These are phyloP conservation scores for Urocitellus parryii DNA, from an alignment of 2,113 vertebrate genomes.

Conservation along the genomic window DNA sequence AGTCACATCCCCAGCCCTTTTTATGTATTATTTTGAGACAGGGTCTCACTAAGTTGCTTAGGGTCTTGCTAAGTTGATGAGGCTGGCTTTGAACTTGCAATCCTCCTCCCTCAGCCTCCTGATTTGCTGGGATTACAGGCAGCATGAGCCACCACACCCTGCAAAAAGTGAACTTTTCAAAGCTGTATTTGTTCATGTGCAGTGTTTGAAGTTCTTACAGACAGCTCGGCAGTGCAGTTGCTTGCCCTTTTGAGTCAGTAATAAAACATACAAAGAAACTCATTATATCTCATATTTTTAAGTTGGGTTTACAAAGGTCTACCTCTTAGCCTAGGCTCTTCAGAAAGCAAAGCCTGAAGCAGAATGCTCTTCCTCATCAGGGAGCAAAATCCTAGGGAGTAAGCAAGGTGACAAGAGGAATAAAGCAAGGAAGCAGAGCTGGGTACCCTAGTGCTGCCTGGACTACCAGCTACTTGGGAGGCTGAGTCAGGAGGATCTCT, in stretches of 20 bases:
- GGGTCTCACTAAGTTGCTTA: too few species aligned
- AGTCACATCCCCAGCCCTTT: too few species aligned
- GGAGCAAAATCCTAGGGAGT: not conserved
- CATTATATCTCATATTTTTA: not conserved
- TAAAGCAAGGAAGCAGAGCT: not conserved
- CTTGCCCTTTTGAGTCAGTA: not conserved
- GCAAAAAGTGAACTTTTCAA: not conserved
- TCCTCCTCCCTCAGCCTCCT: too few species aligned
- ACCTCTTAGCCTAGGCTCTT: not conserved
- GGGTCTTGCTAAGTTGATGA: too few species aligned
- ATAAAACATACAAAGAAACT: not conserved
- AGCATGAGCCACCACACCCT: too few species aligned
- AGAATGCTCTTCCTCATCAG: not conserved
- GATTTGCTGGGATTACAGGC: too few species aligned
- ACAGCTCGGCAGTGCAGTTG: not conserved
- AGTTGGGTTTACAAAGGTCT: not conserved
- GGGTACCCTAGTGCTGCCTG: too few species aligned
- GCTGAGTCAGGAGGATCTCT: not conserved
- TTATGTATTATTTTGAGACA: too few species aligned
- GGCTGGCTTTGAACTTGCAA: too few species aligned
- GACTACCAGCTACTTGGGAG: not conserved
- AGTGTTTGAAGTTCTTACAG: conserved; percentile 19
- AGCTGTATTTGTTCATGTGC: not conserved
- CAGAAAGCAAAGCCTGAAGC: not conserved
- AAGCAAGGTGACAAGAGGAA: not conserved